Evolutionary conservation across 2,888 invertebrate species (phyloP).

Genomic region (Syritta pipiens): DNA sequence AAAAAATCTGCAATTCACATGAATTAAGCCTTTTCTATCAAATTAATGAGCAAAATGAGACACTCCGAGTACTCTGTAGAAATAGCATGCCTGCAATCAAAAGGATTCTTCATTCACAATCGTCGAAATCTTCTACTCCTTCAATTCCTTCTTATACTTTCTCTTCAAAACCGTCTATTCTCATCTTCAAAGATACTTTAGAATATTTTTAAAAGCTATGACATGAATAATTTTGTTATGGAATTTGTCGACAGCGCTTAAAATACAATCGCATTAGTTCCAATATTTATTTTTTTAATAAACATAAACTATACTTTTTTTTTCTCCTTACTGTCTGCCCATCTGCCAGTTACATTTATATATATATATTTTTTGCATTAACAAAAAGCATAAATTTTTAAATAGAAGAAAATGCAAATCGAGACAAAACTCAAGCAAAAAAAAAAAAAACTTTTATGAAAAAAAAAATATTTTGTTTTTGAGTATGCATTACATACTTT

Average conservation of each 20-base stretch:
- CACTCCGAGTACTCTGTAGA: too few species aligned
- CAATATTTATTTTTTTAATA: too few species aligned
- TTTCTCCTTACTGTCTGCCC: conserved; percentile 17
- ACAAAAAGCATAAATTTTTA: conserved; percentile 1
- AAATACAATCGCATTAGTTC: conserved; percentile 14
- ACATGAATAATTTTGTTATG: conserved; percentile 26
- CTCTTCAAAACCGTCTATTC: too few species aligned
- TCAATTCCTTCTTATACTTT: too few species aligned
- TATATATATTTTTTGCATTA: conserved; percentile 25
- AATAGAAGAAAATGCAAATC: not conserved
- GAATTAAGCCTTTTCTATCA: too few species aligned
- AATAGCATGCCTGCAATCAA: too few species aligned
- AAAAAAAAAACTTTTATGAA: not conserved
- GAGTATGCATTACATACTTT: conserved; percentile 18
- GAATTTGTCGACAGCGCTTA: conserved; percentile 65
- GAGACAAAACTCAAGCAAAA: conserved; percentile 13
- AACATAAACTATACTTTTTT: too few species aligned
- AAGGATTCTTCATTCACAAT: too few species aligned
- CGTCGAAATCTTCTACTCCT: too few species aligned
- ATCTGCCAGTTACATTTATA: conserved; percentile 43
- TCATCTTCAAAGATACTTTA: conserved; percentile 4
- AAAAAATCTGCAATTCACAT: too few species aligned
- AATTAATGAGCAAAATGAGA: too few species aligned
- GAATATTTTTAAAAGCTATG: not conserved
- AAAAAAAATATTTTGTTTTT: not conserved